A percentile compares a stretch with the other conserved stretches of the same genome.
Conservation (phyloP, 2,797 vertebrate genomes). For the Nannoperca australis region DNA sequence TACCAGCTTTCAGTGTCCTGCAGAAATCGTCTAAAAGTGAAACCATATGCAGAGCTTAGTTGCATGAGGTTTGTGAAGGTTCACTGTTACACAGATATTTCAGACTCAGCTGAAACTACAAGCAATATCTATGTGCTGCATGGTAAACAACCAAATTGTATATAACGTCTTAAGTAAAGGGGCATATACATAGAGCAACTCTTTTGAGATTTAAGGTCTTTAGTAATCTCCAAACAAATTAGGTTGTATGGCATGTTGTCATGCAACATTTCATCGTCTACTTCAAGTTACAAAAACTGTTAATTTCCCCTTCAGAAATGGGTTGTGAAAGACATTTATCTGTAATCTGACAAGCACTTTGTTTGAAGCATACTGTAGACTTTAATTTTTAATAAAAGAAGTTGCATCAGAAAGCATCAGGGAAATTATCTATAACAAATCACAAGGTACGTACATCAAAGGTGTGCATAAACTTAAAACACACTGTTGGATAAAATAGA, state of each 20-base stretch:
- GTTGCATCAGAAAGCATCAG: not conserved
- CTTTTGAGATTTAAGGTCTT: not conserved
- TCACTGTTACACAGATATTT: conserved; percentile 43
- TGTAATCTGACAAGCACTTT: not conserved
- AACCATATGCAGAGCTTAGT: conserved; percentile 61
- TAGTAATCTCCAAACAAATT: not conserved
- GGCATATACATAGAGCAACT: not conserved
- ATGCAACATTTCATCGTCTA: rapidly evolving
- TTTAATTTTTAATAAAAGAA: not conserved
- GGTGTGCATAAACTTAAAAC: not conserved
- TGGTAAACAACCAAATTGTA: conserved; percentile 35
- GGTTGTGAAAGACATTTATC: not conserved
- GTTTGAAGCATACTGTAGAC: not conserved
- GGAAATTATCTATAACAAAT: not conserved
- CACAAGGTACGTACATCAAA: not conserved
- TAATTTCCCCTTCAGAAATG: not conserved
- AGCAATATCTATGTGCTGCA: conserved; percentile 26
- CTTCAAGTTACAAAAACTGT: not conserved
- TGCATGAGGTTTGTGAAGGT: conserved; percentile 66
- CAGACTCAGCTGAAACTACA: conserved; percentile 7
- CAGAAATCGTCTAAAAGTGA: conserved; percentile 63
- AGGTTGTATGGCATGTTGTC: not conserved
- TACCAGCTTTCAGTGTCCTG: conserved; percentile 69
- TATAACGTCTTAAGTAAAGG: not conserved
- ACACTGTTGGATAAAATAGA: conserved; percentile 3